These are phyloP conservation scores for Enteromius anoplus DNA, from an alignment of 2,797 vertebrate genomes.

Conservation along the genomic window DNA sequence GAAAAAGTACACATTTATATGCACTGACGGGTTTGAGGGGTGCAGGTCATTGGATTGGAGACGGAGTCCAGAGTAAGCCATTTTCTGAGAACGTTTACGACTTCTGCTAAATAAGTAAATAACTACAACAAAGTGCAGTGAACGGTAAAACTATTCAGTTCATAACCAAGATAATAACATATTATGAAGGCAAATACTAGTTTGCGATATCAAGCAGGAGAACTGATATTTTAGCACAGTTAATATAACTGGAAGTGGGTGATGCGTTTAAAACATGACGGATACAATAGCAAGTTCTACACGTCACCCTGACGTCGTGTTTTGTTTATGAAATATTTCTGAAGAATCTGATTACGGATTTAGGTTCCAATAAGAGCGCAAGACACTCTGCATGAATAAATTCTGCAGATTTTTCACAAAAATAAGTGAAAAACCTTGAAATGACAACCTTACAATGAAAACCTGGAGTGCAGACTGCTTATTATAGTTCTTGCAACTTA, in stretches of 20 bases:
- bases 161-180: not conserved
- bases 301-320: not conserved
- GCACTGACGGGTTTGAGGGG: not conserved
- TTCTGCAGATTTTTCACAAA: not conserved
- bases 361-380: not conserved
- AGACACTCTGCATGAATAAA: too few species aligned
- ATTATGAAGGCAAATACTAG: not conserved
- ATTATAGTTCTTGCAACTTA: not conserved
- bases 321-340: not conserved
- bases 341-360: not conserved
- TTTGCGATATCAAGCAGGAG: not conserved
- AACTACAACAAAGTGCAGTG: not conserved
- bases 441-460: not conserved
- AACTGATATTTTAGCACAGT: not conserved
- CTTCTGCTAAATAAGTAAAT: not conserved
- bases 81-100: not conserved
- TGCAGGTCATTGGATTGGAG: not conserved
- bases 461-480: too few species aligned
- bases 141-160: not conserved
- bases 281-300: not conserved
- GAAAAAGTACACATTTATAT: slow-evolving; percentile 6
- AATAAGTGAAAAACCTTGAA: not conserved
- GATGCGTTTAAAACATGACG: not conserved
- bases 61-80: not conserved
- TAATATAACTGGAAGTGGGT: not conserved